Conservation (phyloP, 2,888 invertebrate genomes). For the Rosalia funebris region DNA sequence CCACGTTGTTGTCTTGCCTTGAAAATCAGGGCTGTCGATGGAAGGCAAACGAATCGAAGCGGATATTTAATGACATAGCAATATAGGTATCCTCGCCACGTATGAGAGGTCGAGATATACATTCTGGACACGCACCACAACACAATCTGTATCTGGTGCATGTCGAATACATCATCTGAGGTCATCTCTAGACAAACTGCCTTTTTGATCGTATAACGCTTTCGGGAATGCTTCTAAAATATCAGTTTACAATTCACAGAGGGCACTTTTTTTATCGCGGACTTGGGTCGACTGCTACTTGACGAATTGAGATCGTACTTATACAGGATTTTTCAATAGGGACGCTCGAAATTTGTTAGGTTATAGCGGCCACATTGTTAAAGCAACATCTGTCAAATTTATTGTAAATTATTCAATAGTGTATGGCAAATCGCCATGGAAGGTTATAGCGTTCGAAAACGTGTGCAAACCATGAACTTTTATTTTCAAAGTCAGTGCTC, state of each 20-base stretch:
- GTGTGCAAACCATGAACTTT: too few species aligned
- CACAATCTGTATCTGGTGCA: constrained; percentile 27
- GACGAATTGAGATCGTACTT: not conserved
- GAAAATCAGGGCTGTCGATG: constrained; percentile 10
- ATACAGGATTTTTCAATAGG: too few species aligned
- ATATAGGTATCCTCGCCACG: constrained; percentile 20
- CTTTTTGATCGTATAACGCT: constrained; percentile 8
- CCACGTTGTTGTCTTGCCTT: constrained; percentile 1
- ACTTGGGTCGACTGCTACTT: not conserved
- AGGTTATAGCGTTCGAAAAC: too few species aligned
- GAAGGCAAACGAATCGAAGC: constrained; percentile 14
- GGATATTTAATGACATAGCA: constrained; percentile 23
- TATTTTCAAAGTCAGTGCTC: too few species aligned
- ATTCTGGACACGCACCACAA: constrained; percentile 20
- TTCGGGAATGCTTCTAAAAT: constrained; percentile 8
- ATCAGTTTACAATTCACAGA: constrained; percentile 13
- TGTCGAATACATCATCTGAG: constrained; percentile 18
- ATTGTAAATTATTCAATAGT: too few species aligned
- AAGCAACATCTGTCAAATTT: too few species aligned
- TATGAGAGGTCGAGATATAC: constrained; percentile 15
- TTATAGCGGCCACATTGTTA: too few species aligned
- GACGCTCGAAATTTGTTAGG: too few species aligned
- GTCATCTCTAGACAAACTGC: constrained; percentile 17
- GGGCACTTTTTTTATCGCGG: not conserved
- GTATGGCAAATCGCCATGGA: too few species aligned